phyloP scores from a whole-genome alignment of 2,888 invertebrate genomes.

The Stenodera caucasica region DNA sequence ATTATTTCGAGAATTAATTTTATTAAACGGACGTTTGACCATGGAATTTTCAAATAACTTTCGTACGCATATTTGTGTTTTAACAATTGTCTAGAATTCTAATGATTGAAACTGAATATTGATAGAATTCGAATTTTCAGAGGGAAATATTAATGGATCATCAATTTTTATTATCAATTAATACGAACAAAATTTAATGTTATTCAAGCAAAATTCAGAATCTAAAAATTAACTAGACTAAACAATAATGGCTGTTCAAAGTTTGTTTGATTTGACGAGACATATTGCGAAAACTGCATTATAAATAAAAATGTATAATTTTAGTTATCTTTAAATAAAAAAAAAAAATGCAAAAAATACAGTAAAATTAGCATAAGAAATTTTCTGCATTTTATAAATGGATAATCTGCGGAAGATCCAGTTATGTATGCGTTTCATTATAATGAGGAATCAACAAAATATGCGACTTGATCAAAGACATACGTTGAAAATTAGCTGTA shows the following conservation, averaged over 20 bases:
- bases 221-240: conserved; percentile 2
- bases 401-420: no score
- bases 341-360: background rate
- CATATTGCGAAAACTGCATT: conserved; percentile 4
- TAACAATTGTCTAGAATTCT: background rate
- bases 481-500: background rate
- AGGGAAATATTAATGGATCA: no score
- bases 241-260: background rate
- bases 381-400: no score
- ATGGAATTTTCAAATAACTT: conserved; percentile 2
- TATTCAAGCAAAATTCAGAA: background rate
- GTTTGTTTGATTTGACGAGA: background rate
- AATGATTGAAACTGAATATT: no score
- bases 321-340: background rate
- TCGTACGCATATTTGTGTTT: conserved; percentile 1
- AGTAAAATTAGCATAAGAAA: no score
- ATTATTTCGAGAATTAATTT: background rate
- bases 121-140: no score
- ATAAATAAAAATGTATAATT: conserved; percentile 1
- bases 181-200: background rate
- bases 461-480: no score
- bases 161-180: no score
- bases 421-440: background rate
- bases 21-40: conserved; percentile 1
- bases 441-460: background rate